These are phyloP conservation scores for Caracal caracal DNA, from an alignment of 2,113 vertebrate genomes.

Conservation along the genomic window DNA sequence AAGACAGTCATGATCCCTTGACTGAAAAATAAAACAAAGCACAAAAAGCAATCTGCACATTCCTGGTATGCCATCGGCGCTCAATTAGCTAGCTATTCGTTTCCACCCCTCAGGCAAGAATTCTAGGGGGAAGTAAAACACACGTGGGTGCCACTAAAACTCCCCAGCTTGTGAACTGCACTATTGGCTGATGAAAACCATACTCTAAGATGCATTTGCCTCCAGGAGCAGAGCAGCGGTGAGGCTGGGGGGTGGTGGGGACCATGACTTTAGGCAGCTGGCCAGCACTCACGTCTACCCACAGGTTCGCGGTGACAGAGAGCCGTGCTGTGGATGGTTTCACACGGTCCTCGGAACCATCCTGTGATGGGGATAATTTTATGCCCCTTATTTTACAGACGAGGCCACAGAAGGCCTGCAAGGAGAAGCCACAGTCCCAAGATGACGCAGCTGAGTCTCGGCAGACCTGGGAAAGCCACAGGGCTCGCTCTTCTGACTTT, in stretches of 20 bases:
- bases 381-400: not conserved
- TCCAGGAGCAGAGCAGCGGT: fast-evolving
- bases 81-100: not conserved
- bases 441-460: fast-evolving
- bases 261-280: not conserved
- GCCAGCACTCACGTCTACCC: not conserved
- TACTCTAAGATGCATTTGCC: not conserved
- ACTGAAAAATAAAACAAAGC: not conserved
- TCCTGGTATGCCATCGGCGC: not conserved
- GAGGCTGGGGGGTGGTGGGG: not conserved
- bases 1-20: not conserved
- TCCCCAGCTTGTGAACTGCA: no score
- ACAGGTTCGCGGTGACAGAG: not conserved
- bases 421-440: not conserved
- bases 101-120: not conserved
- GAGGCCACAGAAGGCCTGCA: not conserved
- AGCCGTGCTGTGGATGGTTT: fast-evolving
- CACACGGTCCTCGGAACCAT: not conserved
- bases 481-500: no score
- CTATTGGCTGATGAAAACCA: fast-evolving
- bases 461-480: not conserved
- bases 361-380: not conserved
- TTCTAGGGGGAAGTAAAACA: not conserved
- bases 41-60: not conserved
- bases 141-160: no score